Percentiles rank a stretch among this genome's conserved stretches.
Evolutionary conservation across 1,140 invertebrate genomes (phyloP).

Genomic region (Bombus cullumanus): DNA sequence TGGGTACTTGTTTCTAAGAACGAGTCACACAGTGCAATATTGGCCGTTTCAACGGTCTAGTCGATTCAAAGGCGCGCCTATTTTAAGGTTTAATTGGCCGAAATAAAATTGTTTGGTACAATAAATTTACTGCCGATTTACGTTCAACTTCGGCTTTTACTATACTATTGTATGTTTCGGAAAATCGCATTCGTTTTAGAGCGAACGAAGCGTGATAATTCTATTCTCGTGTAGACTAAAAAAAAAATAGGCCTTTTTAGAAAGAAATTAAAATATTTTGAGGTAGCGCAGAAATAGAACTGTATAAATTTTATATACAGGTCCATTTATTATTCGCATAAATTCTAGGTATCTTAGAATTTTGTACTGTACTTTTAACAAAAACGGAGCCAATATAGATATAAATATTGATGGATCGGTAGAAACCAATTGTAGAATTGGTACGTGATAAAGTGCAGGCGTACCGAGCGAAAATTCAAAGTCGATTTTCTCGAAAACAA

Average conservation of each 20-base stretch:
- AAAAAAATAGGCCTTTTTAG: not conserved
- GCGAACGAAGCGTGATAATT: not conserved
- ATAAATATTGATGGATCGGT: no score
- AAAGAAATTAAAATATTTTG: not conserved
- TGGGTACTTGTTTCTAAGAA: conserved; percentile 22
- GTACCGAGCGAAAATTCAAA: no score
- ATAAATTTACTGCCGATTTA: not conserved
- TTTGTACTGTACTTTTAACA: no score
- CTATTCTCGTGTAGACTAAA: not conserved
- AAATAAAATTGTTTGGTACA: not conserved
- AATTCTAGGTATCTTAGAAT: no score
- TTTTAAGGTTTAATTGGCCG: not conserved
- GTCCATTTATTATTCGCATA: no score
- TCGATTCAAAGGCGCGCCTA: not conserved
- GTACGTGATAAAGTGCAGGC: no score
- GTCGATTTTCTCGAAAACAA: no score
- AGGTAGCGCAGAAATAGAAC: no score
- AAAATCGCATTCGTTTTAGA: not conserved
- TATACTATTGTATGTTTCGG: not conserved
- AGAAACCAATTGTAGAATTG: no score
- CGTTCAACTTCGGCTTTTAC: not conserved
- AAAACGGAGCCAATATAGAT: no score
- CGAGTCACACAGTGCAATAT: not conserved
- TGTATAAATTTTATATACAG: no score
- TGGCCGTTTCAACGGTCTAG: not conserved